These are phyloP conservation scores for Bothrops jararaca DNA, from an alignment of 2,113 vertebrate genomes.

Conservation along the genomic window DNA sequence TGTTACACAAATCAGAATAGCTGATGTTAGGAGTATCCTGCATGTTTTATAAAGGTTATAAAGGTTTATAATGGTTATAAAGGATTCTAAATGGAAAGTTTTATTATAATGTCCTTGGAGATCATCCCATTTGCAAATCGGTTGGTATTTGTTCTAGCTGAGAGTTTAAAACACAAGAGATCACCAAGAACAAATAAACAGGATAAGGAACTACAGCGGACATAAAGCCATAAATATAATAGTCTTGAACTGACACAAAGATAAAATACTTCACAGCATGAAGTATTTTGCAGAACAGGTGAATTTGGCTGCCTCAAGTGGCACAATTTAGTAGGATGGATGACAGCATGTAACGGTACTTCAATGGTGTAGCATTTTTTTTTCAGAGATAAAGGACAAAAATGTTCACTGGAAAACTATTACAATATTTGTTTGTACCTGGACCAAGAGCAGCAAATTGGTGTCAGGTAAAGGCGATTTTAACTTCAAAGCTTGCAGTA, in stretches of 20 bases:
- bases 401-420: background rate
- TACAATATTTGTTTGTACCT: conserved; percentile 73
- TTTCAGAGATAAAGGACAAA: background rate
- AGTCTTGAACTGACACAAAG: background rate
- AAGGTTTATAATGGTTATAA: background rate
- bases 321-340: background rate
- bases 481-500: conserved; percentile 95
- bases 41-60: background rate
- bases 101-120: background rate
- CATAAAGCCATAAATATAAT: background rate
- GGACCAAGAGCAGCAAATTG: conserved; percentile 92
- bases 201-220: background rate
- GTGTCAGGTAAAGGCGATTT: conserved; percentile 95
- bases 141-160: background rate
- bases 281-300: background rate
- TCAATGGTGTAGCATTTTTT: background rate
- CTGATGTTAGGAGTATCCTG: background rate
- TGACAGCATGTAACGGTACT: background rate
- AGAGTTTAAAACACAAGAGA: background rate
- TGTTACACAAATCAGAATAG: background rate
- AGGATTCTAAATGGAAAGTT: background rate
- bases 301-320: background rate
- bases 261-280: background rate
- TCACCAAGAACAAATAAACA: background rate
- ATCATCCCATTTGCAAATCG: background rate